Evolutionary conservation across 2,888 invertebrate species (phyloP).

Genomic region (Ceraclea dissimilis): DNA sequence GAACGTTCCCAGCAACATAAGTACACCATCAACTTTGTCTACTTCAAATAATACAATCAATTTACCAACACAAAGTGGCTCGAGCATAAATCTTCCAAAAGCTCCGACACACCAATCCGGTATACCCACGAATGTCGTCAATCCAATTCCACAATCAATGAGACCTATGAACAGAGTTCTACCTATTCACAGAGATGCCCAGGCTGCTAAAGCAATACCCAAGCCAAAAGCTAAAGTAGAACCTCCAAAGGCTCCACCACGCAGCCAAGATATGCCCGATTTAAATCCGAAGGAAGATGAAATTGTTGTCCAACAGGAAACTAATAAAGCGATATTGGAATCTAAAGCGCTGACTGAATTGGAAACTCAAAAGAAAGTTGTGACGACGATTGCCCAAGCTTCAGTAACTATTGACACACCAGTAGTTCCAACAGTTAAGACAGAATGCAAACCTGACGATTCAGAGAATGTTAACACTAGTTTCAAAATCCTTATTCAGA

Average conservation of each 20-base stretch:
- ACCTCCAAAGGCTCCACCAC: slow-evolving; percentile 31
- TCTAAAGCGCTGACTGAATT: slow-evolving; percentile 47
- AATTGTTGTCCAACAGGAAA: slow-evolving; percentile 39
- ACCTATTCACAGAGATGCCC: slow-evolving; percentile 65
- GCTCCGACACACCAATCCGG: slow-evolving; percentile 53
- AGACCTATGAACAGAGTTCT: slow-evolving; percentile 72
- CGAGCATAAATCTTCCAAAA: slow-evolving; percentile 54
- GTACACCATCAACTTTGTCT: slow-evolving; percentile 33
- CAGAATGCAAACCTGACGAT: slow-evolving; percentile 39
- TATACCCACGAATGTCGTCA: slow-evolving; percentile 65
- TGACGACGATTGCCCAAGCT: slow-evolving; percentile 25
- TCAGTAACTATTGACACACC: slow-evolving; percentile 26
- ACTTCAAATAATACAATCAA: slow-evolving; percentile 40
- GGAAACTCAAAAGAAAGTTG: slow-evolving; percentile 36
- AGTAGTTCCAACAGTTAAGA: slow-evolving; percentile 33
- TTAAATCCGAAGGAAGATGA: slow-evolving; percentile 46
- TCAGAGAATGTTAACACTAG: slow-evolving; percentile 25
- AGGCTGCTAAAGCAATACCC: slow-evolving; percentile 44
- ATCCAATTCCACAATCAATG: slow-evolving; percentile 55
- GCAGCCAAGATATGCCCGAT: slow-evolving; percentile 46
- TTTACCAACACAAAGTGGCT: slow-evolving; percentile 44
- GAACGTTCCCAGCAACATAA: slow-evolving; percentile 36
- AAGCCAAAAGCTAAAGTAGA: slow-evolving; percentile 30
- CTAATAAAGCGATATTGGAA: slow-evolving; percentile 46
- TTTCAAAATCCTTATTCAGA: slow-evolving; percentile 14